Evolutionary conservation across 2,888 invertebrate genomes (phyloP), one percentile per base, ranked within the genome.

Genomic region (Tenthredo mesomela): DNA sequence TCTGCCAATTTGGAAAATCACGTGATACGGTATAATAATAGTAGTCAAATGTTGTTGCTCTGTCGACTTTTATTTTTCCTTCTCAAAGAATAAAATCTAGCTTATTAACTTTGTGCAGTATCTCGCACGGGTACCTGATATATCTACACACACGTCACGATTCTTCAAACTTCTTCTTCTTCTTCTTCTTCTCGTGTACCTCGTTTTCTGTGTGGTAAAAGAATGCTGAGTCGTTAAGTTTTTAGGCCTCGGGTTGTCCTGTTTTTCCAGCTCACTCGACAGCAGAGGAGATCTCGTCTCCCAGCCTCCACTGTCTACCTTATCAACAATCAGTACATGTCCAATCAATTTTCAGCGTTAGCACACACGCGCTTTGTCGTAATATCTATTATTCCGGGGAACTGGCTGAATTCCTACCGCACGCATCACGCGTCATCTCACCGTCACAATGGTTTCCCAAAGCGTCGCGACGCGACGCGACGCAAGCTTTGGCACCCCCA

Each of bases 331-430:
- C 88, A 85, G 86, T 89, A 88, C 89, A 89, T 88, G 90, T 89
- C 89, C 89, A 88, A 91, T 91, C 91, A 90, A 91, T 91, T 91
- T 91, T 90, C 82, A 82, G 67, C 82, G 47, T 82, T 88, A 88
- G 90, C 88, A 88, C 88, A 89, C 89, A 88, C 89, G 47, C 88
- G 90, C 90, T 89, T 88, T 90, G 90, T 89, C 90, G 91, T 90
- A 90, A 91, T 91, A 90, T 90, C 90, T 92, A 91, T 91, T 91
- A 91, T 91, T 91, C 90, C 87, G 87, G 88, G 86, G 88, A 86
- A 88, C 89, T 87, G 87, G 87, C 86, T 86, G 88, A 87, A 87
- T 89, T 89, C 88, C 88, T 87, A 87, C 89, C 89, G 87, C 87
- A 87, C 90, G 88, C 91, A 89, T 91, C 89, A 89, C 89, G 87